phyloP scores from a whole-genome alignment of 2,888 invertebrate genomes.

The Ecdyonurus torrentis region DNA sequence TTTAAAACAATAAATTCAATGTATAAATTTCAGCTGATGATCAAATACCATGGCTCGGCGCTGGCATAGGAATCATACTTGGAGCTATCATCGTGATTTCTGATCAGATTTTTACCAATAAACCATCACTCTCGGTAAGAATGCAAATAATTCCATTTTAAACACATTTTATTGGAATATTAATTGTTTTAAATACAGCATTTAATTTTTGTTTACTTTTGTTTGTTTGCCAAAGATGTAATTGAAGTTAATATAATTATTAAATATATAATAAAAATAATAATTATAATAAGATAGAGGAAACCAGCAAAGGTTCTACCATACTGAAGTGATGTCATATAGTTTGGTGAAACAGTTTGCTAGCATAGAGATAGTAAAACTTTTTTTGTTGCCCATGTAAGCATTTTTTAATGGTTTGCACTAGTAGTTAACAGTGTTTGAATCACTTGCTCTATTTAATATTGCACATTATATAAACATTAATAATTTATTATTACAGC shows the following conservation, averaged over 20 bases:
- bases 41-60: conserved; percentile 57
- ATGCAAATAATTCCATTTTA: too few species aligned
- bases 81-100: conserved; percentile 51
- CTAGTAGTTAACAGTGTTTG: too few species aligned
- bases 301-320: too few species aligned
- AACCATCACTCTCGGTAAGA: conserved; percentile 46
- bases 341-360: too few species aligned
- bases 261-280: too few species aligned
- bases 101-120: conserved; percentile 46
- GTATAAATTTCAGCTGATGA: conserved; percentile 37
- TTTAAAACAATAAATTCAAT: conserved; percentile 8
- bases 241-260: too few species aligned
- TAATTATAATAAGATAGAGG: too few species aligned
- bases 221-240: not conserved
- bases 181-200: not conserved
- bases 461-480: not conserved
- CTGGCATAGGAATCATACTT: conserved; percentile 50
- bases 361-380: too few species aligned
- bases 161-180: not conserved
- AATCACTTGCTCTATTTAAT: too few species aligned
- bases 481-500: conserved; percentile 31
- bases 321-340: too few species aligned
- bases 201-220: not conserved
- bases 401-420: too few species aligned
- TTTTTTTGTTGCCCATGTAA: not conserved